Evolutionary conservation across 2,113 vertebrate species (phyloP), one percentile per base, ranked within the genome.

Genomic region (Ammodytes dubius): DNA sequence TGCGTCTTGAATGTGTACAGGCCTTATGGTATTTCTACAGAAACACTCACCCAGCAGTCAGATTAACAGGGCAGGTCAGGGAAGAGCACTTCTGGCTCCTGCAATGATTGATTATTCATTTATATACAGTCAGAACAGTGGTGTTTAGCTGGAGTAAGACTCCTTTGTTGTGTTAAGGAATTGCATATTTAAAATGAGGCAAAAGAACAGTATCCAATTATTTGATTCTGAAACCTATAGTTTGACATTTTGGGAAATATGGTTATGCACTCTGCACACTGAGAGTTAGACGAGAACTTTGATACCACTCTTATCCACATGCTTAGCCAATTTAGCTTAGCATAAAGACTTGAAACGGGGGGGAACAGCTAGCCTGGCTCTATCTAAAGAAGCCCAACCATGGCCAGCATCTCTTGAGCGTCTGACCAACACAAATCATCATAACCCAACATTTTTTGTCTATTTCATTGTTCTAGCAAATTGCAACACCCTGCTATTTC

Each of bases 31-130:
- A 6, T 90, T 83, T 76, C 69, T 46, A 12, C 67, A 37, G 74
- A 53, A 58, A 85, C 79, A 52, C 72, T 89, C 70, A 58, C 5
- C 49, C 59, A 54, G 52, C 50, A 73, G 79, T 73, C 68, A 78
- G 77, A 88, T 88, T 82, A 87, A 76, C 68, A 27, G 46, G 35
- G 72, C 67, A 70, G 83, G 81, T 87, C 85, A 82, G 81, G 27
- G 27, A 74, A 58, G 68, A 77, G 65, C 77, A 40, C 68, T 19
- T 42, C 50, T 5, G 60, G 43, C 72, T 49, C 64, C 70, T 47
- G 57, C 19, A 2, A 0, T 27, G 45, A 64, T 53, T 78, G 71
- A 77, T 76, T 80, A 50, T 54, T 76, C 2, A 70, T 79, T 74
- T 43, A 65, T 53, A 70, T 60, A 54, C 39, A 68, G 40, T 12